Evolutionary conservation across 92 coral and sea anemone species (phyloP).

Genomic region (Porites lobata): DNA sequence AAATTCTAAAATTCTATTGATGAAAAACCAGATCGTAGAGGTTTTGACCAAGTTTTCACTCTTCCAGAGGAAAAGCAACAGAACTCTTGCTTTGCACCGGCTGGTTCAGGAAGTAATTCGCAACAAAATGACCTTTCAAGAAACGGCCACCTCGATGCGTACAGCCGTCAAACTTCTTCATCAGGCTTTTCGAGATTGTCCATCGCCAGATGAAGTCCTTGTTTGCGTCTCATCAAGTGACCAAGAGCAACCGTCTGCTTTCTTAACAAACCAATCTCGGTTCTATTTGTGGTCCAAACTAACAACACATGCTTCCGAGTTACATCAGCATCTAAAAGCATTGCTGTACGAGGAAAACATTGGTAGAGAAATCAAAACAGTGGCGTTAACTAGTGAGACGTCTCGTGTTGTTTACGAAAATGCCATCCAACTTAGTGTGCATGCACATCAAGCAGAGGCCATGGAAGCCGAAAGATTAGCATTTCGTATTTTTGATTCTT

Average conservation of each 20-base stretch:
- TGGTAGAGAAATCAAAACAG: not conserved
- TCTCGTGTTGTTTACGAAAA: slow-evolving; percentile 33
- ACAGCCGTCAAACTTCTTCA: slow-evolving; percentile 68
- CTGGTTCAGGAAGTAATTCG: slow-evolving; percentile 32
- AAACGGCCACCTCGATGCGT: slow-evolving; percentile 30
- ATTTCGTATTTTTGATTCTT: slow-evolving; percentile 19
- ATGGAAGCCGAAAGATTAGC: slow-evolving; percentile 19
- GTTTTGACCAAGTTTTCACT: slow-evolving; percentile 84
- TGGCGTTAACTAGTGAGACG: slow-evolving; percentile 7
- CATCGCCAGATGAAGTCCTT: slow-evolving; percentile 38
- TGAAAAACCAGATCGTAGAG: slow-evolving; percentile 56
- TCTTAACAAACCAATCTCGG: slow-evolving; percentile 49
- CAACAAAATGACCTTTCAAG: slow-evolving; percentile 25
- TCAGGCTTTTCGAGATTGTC: slow-evolving; percentile 57
- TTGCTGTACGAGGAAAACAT: not conserved
- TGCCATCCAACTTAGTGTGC: slow-evolving; percentile 40
- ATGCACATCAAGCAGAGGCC: slow-evolving; percentile 26
- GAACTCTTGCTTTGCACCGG: slow-evolving; percentile 72
- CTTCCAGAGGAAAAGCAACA: slow-evolving; percentile 58
- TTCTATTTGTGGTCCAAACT: slow-evolving; percentile 76
- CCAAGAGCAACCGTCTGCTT: slow-evolving; percentile 54
- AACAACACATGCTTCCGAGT: slow-evolving; percentile 58
- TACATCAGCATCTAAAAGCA: slow-evolving; percentile 50
- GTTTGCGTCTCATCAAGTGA: slow-evolving; percentile 32
- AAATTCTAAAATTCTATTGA: slow-evolving; percentile 20